Conservation (phyloP, 1,140 invertebrate species). For the Pogonomyrmex barbatus region DNA sequence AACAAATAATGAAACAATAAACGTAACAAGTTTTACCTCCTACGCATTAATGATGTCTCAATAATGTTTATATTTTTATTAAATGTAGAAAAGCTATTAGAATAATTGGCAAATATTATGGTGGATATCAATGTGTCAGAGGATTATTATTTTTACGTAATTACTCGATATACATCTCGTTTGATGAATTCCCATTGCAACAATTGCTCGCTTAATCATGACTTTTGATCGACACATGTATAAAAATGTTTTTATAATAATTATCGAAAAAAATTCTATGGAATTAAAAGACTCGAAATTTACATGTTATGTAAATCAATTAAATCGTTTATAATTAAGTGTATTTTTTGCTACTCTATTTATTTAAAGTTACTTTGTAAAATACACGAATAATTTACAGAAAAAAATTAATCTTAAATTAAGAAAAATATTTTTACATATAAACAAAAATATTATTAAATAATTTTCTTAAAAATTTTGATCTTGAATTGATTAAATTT, state of each 20-base stretch:
- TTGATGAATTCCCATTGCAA: conserved; percentile 10
- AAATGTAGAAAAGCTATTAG: conserved; percentile 1
- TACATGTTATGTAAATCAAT: neutral
- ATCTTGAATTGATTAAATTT: too few species aligned
- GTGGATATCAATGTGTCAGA: neutral
- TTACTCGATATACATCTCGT: neutral
- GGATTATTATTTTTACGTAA: neutral
- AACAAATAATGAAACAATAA: neutral
- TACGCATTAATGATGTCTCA: neutral
- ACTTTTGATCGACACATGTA: neutral
- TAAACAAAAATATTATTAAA: too few species aligned
- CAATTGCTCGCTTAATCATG: neutral
- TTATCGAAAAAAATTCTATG: conserved; percentile 3
- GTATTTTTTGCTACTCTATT: neutral
- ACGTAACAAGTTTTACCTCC: conserved; percentile 18
- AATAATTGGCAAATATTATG: neutral
- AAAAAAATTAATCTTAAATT: too few species aligned
- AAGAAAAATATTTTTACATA: too few species aligned
- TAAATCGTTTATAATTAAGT: neutral
- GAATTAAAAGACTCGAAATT: conserved; percentile 10
- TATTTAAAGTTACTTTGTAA: neutral
- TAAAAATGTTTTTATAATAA: neutral
- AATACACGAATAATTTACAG: neutral
- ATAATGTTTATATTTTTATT: neutral
- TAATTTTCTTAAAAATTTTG: too few species aligned